These are phyloP conservation scores for Proctacanthus coquilletti DNA, from an alignment of 1,140 invertebrate species.

Conservation along the genomic window DNA sequence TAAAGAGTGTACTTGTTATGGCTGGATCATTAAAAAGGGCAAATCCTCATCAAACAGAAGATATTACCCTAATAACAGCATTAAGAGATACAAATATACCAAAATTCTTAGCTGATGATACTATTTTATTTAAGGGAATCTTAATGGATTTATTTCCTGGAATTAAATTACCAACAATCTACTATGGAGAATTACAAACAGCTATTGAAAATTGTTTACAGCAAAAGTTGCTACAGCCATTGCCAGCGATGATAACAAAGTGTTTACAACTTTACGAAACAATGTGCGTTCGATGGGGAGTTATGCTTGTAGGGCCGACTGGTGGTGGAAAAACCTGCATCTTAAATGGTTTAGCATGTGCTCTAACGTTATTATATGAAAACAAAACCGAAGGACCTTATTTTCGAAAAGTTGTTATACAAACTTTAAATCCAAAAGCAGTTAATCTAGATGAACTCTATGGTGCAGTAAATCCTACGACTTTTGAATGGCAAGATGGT, in stretches of 20 bases:
- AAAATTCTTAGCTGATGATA: conserved; percentile 78
- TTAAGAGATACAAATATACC: conserved; percentile 83
- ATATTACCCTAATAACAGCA: conserved; percentile 64
- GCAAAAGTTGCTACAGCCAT: conserved; percentile 41
- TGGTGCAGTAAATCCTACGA: conserved; percentile 68
- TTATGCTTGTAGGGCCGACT: conserved; percentile 84
- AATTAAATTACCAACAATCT: conserved; percentile 55
- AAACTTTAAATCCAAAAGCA: conserved; percentile 75
- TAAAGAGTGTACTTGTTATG: conserved; percentile 60
- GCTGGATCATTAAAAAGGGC: conserved; percentile 75
- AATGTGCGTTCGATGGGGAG: conserved; percentile 82
- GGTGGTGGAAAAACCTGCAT: conserved; percentile 67
- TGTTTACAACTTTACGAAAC: conserved; percentile 78
- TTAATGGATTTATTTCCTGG: conserved; percentile 81
- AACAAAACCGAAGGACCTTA: conserved; percentile 36
- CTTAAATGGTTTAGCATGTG: conserved; percentile 45
- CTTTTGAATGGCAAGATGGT: conserved; percentile 82
- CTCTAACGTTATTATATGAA: conserved; percentile 43
- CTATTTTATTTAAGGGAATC: conserved; percentile 72
- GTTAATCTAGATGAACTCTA: conserved; percentile 79
- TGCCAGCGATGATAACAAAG: conserved; percentile 53
- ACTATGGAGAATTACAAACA: conserved; percentile 55
- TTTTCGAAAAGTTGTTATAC: conserved; percentile 46
- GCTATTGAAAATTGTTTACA: conserved; percentile 34
- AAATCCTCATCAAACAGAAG: conserved; percentile 64